Evolutionary conservation across 2,113 vertebrate species (phyloP).

Genomic region (Gadus chalcogrammus): DNA sequence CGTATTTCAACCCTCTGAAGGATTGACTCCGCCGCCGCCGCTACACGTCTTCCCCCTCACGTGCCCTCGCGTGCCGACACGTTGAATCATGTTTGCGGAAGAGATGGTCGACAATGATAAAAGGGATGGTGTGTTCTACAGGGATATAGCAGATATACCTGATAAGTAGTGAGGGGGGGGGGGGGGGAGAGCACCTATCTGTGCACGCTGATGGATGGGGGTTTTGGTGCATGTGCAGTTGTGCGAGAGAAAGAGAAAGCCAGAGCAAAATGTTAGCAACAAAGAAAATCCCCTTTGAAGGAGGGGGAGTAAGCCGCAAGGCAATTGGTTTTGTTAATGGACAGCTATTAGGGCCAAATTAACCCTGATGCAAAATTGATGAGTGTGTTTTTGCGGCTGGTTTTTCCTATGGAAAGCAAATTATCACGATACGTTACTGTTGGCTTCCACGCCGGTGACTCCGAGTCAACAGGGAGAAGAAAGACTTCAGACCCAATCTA

Average conservation of each 20-base stretch:
- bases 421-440: slow-evolving; percentile 43
- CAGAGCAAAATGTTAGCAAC: not conserved
- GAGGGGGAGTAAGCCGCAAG: slow-evolving; percentile 9
- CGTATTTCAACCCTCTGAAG: too few relatives aligned
- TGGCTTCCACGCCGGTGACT: slow-evolving; percentile 31
- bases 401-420: slow-evolving; percentile 59
- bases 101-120: too few relatives aligned
- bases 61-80: too few relatives aligned
- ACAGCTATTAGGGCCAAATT: slow-evolving; percentile 58
- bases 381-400: slow-evolving; percentile 52
- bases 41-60: too few relatives aligned
- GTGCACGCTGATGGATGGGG: not conserved
- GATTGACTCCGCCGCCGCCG: too few relatives aligned
- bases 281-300: slow-evolving; percentile 19
- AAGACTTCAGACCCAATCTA: slow-evolving; percentile 54
- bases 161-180: too few relatives aligned
- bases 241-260: slow-evolving; percentile 7
- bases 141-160: too few relatives aligned
- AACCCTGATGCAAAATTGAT: slow-evolving; percentile 62
- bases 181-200: too few relatives aligned
- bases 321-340: slow-evolving; percentile 55
- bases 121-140: too few relatives aligned
- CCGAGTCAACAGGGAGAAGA: slow-evolving; percentile 47
- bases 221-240: not conserved
- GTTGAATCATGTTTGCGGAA: too few relatives aligned